Evolutionary conservation across 2,888 invertebrate species (phyloP), one percentile per base, ranked within the genome.

Genomic region (Oscheius myriophilus): DNA sequence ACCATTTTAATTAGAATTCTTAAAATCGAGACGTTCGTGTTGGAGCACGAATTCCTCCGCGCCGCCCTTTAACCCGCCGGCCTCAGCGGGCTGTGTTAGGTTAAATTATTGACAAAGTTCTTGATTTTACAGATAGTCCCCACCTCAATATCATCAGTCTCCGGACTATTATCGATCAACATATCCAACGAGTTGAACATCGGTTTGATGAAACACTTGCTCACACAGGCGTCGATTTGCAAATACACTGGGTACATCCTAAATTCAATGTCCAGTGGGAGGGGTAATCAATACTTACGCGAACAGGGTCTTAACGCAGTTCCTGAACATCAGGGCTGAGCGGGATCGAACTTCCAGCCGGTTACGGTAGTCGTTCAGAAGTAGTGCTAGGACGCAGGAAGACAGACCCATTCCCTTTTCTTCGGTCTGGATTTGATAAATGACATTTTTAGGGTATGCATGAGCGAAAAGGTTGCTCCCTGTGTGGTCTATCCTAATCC

Each of bases 331-430:
- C 26, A 76, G 66, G 11, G 72, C 55, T 12, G 75, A 75, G 46
- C 72, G 69, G 42, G 72, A 71, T 51, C 79, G 69, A 23, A 79
- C 75, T 12, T 73, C 69, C 11, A 79, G 67, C n/a, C 79, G 70
- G 55, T 73, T 79, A n/a, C 76, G 70, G 67, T 75, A 79, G 69
- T 79, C 79, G 64, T 76, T 79, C 25, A 79, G 71, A 9, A 79
- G 51, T 1, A 79, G 68, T 42, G 76, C 76, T 9, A 79, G 58
- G 18, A 75, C 75, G 65, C 73, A 73, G 12, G 79, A 79, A 11
- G 75, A 72, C 18, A 79, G 51, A 0, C 72, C 73, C 49, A 75
- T 72, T 55, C 76, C 75, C 45, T 74, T 71, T 23, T 70, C 65
- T 39, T 78, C 76, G 1, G 71, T 66, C 77, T 77, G 65, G 23